phyloP scores from a whole-genome alignment of 2,888 invertebrate genomes.

The Lepidocyrtoides sp. region DNA sequence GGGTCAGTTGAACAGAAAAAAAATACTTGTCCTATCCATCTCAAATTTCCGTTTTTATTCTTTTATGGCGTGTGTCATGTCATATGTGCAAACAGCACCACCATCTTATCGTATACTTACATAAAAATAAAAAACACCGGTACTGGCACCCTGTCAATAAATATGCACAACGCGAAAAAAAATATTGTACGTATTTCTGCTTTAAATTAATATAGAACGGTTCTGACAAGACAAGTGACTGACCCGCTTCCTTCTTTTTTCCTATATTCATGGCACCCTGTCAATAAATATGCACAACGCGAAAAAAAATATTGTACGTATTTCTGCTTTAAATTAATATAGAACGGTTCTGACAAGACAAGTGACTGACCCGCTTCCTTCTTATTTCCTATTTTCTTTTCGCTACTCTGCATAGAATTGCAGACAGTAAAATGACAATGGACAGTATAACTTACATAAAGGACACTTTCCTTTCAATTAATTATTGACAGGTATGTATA shows the following conservation, averaged over 20 bases:
- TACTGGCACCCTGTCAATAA: not conserved
- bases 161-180: not conserved
- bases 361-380: constrained; percentile 11
- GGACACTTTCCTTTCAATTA: constrained; percentile 25
- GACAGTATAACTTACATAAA: not conserved
- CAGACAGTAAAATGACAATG: not conserved
- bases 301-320: too few species aligned
- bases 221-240: not conserved
- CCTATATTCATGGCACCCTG: too few species aligned
- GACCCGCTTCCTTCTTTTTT: constrained; percentile 17
- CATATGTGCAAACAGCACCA: not conserved
- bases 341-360: not conserved
- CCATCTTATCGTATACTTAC: too few species aligned
- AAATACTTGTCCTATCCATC: constrained; percentile 26
- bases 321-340: not conserved
- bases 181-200: not conserved
- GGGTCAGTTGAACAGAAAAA: constrained; percentile 48
- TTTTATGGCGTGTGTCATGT: constrained; percentile 4
- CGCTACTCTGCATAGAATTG: not conserved
- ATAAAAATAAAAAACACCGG: too few species aligned
- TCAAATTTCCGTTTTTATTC: constrained; percentile 25
- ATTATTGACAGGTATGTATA: constrained; percentile 8
- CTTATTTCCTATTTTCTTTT: not conserved
- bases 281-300: not conserved
- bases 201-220: not conserved